phyloP scores from a whole-genome alignment of 2,797 vertebrate species.

The Urophycis tenuis region DNA sequence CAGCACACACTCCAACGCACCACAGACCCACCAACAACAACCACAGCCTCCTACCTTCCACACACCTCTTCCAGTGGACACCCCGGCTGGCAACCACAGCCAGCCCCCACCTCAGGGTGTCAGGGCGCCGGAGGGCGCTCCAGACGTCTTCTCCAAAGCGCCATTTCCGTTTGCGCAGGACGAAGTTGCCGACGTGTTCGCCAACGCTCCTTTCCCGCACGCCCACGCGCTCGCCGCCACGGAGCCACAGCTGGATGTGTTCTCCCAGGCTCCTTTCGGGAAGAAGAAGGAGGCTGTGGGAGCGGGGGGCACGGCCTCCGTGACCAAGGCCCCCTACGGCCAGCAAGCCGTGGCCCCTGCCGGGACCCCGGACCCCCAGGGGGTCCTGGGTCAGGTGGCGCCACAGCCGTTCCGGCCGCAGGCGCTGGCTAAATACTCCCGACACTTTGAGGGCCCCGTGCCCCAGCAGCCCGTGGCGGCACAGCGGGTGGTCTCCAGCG shows the following conservation, averaged over 20 bases:
- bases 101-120: conserved; percentile 28
- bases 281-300: conserved; percentile 76
- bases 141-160: conserved; percentile 83
- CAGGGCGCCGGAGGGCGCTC: conserved; percentile 21
- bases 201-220: conserved; percentile 83
- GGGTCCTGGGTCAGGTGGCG: conserved; percentile 55
- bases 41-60: conserved; percentile 22
- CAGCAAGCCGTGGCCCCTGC: conserved; percentile 36
- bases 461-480: conserved; percentile 53
- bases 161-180: conserved; percentile 72
- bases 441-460: conserved; percentile 78
- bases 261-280: conserved; percentile 89
- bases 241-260: conserved; percentile 78
- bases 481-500: conserved; percentile 54
- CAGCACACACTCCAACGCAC: conserved; percentile 15
- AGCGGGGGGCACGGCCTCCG: conserved; percentile 31
- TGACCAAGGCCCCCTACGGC: conserved; percentile 34
- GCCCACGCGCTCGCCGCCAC: neutral
- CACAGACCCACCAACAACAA: conserved; percentile 22
- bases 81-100: conserved; percentile 44
- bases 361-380: conserved; percentile 52
- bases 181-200: conserved; percentile 79
- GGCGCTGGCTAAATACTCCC: conserved; percentile 87
- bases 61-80: conserved; percentile 29
- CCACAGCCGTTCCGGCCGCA: conserved; percentile 83